Evolutionary conservation across 2,888 invertebrate genomes (phyloP).

Genomic region (Gnatocerus cornutus): DNA sequence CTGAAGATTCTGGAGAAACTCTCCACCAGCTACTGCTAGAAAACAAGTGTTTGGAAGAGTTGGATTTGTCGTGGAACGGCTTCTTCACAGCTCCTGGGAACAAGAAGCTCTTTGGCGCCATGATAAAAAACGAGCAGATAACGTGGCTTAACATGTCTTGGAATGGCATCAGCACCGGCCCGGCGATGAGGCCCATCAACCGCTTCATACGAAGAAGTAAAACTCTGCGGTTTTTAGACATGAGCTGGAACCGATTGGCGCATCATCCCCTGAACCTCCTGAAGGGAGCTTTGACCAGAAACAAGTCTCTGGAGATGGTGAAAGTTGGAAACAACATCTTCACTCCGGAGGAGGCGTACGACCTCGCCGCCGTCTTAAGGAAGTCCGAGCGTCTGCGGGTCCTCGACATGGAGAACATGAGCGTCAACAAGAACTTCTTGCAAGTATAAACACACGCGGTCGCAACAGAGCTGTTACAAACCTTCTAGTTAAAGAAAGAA

Average conservation of each 20-base stretch:
- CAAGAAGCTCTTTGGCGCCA: conserved; percentile 66
- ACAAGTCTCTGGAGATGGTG: conserved; percentile 69
- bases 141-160: conserved; percentile 70
- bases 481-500: conserved; percentile 56
- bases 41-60: conserved; percentile 69
- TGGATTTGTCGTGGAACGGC: conserved; percentile 75
- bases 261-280: conserved; percentile 63
- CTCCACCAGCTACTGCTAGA: conserved; percentile 68
- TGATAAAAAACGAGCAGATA: conserved; percentile 65
- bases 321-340: conserved; percentile 73
- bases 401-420: conserved; percentile 73
- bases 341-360: conserved; percentile 70
- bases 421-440: conserved; percentile 70
- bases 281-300: conserved; percentile 70
- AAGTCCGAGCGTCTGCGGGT: conserved; percentile 62
- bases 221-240: conserved; percentile 64
- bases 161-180: conserved; percentile 70
- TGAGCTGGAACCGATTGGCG: conserved; percentile 64
- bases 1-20: conserved; percentile 67
- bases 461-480: not conserved
- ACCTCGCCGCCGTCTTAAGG: conserved; percentile 68
- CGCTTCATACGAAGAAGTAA: conserved; percentile 60
- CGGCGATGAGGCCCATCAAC: conserved; percentile 60
- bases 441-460: conserved; percentile 58
- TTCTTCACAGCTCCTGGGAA: conserved; percentile 69